Evolutionary conservation across 2,113 vertebrate genomes (phyloP).

Genomic region (Struthio camelus): DNA sequence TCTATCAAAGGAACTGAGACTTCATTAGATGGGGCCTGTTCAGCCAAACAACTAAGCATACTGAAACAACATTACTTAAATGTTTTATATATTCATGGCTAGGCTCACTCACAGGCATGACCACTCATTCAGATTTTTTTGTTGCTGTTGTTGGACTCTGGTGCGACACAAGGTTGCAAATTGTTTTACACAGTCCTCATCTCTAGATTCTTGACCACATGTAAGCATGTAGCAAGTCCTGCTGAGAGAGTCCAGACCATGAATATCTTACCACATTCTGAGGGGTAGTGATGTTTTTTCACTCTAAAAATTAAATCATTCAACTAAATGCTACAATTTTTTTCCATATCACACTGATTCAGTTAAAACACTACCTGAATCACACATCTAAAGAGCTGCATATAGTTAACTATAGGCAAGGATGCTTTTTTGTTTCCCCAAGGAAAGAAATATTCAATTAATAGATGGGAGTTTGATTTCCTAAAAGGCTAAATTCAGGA

Average conservation of each 20-base stretch:
- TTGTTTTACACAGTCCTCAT: not conserved
- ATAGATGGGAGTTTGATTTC: not conserved
- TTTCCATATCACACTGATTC: not conserved
- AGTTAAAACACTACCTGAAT: not conserved
- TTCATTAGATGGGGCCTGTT: not conserved
- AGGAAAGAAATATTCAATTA: not conserved
- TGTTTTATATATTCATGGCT: not conserved
- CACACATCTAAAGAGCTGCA: not conserved
- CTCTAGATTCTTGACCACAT: not conserved
- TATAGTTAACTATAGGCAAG: not conserved
- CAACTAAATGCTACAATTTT: not conserved
- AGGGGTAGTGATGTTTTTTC: not conserved
- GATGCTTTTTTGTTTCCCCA: not conserved
- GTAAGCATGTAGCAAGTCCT: not conserved
- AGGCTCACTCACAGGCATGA: not conserved
- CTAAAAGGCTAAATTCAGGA: slow-evolving; percentile 18
- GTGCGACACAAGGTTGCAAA: not conserved
- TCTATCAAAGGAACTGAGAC: not conserved
- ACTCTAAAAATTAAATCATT: not conserved
- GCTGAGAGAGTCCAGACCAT: not conserved
- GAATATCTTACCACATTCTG: not conserved
- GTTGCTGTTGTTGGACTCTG: not conserved
- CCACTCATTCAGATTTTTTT: not conserved
- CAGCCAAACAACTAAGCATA: not conserved
- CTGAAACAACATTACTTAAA: not conserved